Evolutionary conservation across 2,797 vertebrate genomes (phyloP).

Genomic region (Chelon auratus): DNA sequence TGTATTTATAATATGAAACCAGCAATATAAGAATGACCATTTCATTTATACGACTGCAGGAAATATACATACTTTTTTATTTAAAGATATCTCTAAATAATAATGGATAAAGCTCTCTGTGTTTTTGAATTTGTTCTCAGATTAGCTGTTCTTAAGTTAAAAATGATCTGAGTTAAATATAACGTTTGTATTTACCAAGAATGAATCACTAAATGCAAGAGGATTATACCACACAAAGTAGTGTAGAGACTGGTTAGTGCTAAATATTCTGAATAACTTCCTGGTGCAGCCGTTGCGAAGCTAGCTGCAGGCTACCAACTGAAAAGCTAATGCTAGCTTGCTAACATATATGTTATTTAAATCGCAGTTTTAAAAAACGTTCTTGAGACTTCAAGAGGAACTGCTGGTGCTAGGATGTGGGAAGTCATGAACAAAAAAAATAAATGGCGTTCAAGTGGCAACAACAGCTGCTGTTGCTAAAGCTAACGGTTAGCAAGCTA

Average conservation of each 20-base stretch:
- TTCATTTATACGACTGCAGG: slow-evolving; percentile 30
- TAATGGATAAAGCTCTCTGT: slow-evolving; percentile 1
- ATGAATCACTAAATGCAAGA: neutral
- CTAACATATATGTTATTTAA: no score
- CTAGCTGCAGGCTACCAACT: no score
- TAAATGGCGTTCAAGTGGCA: no score
- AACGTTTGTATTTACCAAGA: neutral
- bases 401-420: no score
- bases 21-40: slow-evolving; percentile 28
- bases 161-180: neutral
- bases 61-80: slow-evolving; percentile 53
- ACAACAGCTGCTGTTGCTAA: no score
- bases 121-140: slow-evolving; percentile 24
- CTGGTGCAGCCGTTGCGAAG: no score
- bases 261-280: neutral
- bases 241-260: neutral
- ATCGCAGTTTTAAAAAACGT: neutral
- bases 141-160: slow-evolving; percentile 8
- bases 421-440: no score
- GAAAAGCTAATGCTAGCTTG: no score
- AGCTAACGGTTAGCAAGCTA: no score
- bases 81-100: slow-evolving; percentile 49
- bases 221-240: neutral
- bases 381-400: neutral
- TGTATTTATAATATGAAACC: slow-evolving; percentile 59